phyloP scores from a whole-genome alignment of 2,888 invertebrate genomes.

The Phytoseiulus persimilis region DNA sequence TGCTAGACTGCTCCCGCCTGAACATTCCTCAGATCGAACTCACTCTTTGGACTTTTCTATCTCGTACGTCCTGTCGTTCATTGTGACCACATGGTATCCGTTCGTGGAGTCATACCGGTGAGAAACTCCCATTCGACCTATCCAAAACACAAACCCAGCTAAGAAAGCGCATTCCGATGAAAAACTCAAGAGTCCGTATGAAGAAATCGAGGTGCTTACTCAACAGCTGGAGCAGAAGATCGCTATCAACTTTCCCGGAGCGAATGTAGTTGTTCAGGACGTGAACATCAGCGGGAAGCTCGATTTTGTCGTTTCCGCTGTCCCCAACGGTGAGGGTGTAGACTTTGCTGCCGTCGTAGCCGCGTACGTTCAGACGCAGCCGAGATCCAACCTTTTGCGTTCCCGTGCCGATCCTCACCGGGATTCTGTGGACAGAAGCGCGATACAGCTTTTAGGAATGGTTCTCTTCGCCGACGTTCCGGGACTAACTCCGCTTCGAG shows the following conservation, averaged over 20 bases:
- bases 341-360: constrained; percentile 14
- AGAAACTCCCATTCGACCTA: constrained; percentile 31
- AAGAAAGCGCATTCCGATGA: background rate
- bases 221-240: constrained; percentile 15
- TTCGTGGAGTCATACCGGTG: background rate
- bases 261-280: constrained; percentile 21
- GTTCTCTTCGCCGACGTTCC: background rate
- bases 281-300: constrained; percentile 13
- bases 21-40: background rate
- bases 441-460: background rate
- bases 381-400: constrained; percentile 16
- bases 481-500: background rate
- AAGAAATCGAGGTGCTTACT: background rate
- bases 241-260: constrained; percentile 17
- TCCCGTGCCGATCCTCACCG: background rate
- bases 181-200: background rate
- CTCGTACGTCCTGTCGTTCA: constrained; percentile 12
- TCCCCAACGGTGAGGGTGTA: constrained; percentile 26
- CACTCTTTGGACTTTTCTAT: constrained; percentile 20
- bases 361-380: constrained; percentile 17
- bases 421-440: background rate
- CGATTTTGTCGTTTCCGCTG: background rate
- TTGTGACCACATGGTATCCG: background rate
- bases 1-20: too few relatives aligned
- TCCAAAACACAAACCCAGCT: background rate